A percentile compares a stretch with the other conserved stretches of the same genome.
These are phyloP conservation scores for Acrocephalus arundinaceus DNA, from an alignment of 2,113 vertebrate genomes.

Conservation along the genomic window DNA sequence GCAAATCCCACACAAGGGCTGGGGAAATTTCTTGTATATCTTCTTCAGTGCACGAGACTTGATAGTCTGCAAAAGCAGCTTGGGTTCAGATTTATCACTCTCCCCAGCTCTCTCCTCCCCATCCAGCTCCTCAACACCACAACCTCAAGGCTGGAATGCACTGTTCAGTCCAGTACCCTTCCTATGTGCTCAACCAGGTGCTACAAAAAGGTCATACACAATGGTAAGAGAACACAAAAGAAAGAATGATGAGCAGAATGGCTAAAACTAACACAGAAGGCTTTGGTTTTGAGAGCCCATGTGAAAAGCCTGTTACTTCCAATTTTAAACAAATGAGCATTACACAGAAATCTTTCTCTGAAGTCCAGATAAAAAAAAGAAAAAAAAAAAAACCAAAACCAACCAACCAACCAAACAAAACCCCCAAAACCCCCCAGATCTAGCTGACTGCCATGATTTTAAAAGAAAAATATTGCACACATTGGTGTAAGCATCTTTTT, in stretches of 20 bases:
- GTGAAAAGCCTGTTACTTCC: not conserved
- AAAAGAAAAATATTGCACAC: not conserved
- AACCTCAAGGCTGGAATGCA: not conserved
- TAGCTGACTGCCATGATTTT: not conserved
- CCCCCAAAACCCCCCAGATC: no score
- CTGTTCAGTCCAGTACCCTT: not conserved
- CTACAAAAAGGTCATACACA: not conserved
- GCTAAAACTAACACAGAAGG: not conserved
- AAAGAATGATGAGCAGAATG: not conserved
- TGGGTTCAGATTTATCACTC: not conserved
- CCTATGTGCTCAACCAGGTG: not conserved
- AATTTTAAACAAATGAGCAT: not conserved
- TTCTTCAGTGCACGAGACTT: not conserved
- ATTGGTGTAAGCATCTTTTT: not conserved
- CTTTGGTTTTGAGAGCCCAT: not conserved
- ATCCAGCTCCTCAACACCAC: not conserved
- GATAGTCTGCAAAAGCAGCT: not conserved
- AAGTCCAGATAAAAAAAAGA: not conserved
- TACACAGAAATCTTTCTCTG: not conserved
- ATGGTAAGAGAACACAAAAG: not conserved
- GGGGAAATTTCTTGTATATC: not conserved
- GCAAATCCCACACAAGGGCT: not conserved
- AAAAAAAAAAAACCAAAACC: no score
- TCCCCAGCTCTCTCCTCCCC: not conserved
- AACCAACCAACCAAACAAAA: no score